Conservation (phyloP, 2,797 vertebrate genomes). For the Spinus pinus region DNA sequence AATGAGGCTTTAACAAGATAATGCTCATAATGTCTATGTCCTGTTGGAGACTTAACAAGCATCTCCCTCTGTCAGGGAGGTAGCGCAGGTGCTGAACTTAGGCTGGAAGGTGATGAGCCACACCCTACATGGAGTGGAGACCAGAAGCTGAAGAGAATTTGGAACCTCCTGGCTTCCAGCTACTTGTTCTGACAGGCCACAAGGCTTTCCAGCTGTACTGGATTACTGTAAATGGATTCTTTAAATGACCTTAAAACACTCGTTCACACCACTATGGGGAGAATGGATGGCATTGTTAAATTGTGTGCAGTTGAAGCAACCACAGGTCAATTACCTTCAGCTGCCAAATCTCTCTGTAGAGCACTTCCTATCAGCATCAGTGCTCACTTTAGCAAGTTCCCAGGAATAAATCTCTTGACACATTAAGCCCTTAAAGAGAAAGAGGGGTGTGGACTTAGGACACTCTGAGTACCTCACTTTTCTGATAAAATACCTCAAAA, state of each 20-base stretch:
- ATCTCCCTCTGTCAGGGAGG: not conserved
- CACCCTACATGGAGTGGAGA: accelerated
- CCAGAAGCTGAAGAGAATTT: not conserved
- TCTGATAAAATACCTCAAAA: not conserved
- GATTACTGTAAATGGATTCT: not conserved
- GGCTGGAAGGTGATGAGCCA: not conserved
- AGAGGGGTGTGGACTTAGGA: not conserved
- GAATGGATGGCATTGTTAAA: not conserved
- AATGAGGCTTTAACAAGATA: not conserved
- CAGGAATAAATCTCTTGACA: not conserved
- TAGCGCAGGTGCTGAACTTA: not conserved
- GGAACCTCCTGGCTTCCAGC: not conserved
- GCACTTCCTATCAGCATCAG: not conserved
- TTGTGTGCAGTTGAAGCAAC: not conserved
- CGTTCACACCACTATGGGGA: not conserved
- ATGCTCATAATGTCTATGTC: not conserved
- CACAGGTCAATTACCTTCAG: not conserved
- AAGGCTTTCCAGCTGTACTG: not conserved
- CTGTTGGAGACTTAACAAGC: not conserved
- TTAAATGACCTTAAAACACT: not conserved
- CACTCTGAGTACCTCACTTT: not conserved
- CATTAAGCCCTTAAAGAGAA: not conserved
- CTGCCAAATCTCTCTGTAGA: not conserved
- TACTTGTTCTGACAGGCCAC: not conserved
- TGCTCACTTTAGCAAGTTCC: not conserved